A percentile compares a stretch with the other conserved stretches of the same genome.
Conservation (phyloP, 2,888 invertebrate species). For the Schizaphis graminum region DNA sequence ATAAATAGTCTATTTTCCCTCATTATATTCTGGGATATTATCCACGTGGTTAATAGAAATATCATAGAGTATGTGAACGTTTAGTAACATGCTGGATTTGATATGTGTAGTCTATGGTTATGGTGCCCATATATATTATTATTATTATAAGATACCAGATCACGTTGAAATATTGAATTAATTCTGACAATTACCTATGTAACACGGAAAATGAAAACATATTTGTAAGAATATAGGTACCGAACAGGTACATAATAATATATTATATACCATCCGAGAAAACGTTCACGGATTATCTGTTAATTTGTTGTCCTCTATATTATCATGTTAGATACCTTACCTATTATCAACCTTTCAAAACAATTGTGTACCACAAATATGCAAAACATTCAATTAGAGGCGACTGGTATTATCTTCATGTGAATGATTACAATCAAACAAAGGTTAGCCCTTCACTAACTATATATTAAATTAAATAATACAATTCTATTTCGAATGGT, state of each 20-base stretch:
- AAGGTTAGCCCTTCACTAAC: background rate
- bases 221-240: background rate
- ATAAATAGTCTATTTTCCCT: too few species aligned
- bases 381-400: conserved; percentile 21
- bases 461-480: background rate
- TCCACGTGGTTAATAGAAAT: too few species aligned
- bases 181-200: too few species aligned
- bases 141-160: too few species aligned
- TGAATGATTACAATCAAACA: background rate
- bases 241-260: background rate
- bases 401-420: background rate
- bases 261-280: background rate
- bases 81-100: too few species aligned
- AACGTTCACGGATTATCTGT: conserved; percentile 20
- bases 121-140: too few species aligned
- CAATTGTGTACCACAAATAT: background rate
- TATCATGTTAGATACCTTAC: background rate
- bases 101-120: too few species aligned
- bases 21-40: too few species aligned
- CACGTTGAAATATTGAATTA: too few species aligned
- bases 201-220: background rate
- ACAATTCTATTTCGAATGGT: background rate
- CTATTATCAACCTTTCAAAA: background rate
- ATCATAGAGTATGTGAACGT: too few species aligned
- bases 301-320: background rate